A percentile compares a stretch with the other conserved stretches of the same genome.
Conservation (phyloP, 2,888 invertebrate genomes). For the Limnephilus marmoratus region DNA sequence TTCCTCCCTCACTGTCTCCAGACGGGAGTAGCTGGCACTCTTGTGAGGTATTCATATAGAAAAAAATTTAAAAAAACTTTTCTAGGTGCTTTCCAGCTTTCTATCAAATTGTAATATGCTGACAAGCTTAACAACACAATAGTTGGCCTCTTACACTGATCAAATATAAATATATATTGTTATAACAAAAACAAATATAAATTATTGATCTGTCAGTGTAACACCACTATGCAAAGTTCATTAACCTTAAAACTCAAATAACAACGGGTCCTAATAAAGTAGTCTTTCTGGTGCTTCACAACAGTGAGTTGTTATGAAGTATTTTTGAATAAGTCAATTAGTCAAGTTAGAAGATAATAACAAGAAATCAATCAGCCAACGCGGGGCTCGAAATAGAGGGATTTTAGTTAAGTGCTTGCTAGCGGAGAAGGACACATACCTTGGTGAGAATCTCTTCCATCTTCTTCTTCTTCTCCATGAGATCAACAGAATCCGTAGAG, state of each 20-base stretch:
- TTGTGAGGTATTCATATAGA: no score
- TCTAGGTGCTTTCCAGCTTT: no score
- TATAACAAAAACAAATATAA: neutral
- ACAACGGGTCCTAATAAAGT: neutral
- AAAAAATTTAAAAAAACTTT: no score
- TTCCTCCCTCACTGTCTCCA: no score
- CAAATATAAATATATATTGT: neutral
- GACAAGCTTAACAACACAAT: no score
- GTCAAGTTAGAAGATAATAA: neutral
- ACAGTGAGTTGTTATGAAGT: no score
- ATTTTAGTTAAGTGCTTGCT: neutral
- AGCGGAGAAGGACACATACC: constrained; percentile 34
- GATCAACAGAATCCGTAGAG: constrained; percentile 87
- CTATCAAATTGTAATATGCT: no score
- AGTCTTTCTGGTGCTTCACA: neutral
- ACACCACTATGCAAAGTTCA: neutral
- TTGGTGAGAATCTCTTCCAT: constrained; percentile 71
- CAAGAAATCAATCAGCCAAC: neutral
- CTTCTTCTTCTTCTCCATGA: constrained; percentile 82
- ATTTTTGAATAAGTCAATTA: neutral
- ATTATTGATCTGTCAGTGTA: neutral
- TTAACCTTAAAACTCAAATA: neutral
- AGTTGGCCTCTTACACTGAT: no score
- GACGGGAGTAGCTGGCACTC: no score
- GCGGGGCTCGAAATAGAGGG: no score